Evolutionary conservation across 2,888 invertebrate genomes (phyloP), one percentile per base, ranked within the genome.

Genomic region (Hipparchia sbordonii): DNA sequence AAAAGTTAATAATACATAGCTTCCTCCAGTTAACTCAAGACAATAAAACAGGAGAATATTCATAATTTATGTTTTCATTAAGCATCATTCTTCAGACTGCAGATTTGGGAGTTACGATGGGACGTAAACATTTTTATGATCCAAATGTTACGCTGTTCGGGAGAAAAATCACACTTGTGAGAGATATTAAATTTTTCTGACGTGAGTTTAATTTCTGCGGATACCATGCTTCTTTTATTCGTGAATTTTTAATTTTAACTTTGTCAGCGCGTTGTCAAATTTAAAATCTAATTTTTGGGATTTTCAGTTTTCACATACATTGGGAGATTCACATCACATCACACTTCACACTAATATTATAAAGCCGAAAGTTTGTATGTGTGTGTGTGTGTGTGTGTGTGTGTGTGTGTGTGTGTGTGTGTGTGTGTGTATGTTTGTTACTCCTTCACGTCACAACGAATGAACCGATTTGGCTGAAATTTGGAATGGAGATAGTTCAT

Each of bases 1-100:
- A 62, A 23, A 65, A 52, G 23, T 52, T 6, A 68, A 68, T 68
- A 59, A 60, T 10, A 59, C 48, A 56, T 13, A 33, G 33, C 13
- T 33, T 13, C 33, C 48, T 68, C n/a, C 23, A 68, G 51, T 59
- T 23, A 59, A n/a, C 59, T n/a, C 10, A 6, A 23, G 70, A 61
- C 65, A 67, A 70, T 76, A 75, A 76, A 76, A 74, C 67, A 51
- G 7, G 66, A 46, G 67, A 72, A 73, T n/a, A 68, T 68, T 68
- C 73, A 77, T 75, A 75, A 77, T 75, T 72, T 72, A 77, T 77
- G 72, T 75, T 77, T 77, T 75, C 75, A 77, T 77, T 75, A 77
- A 72, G 71, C 73, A 46, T 72, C 51, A 76, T 72, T 71, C 61
- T 72, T 70, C 72, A 69, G 39, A 1, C 60, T 65, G 68, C 74